Evolutionary conservation across 2,888 invertebrate genomes (phyloP).

Genomic region (Leucophenga montana): DNA sequence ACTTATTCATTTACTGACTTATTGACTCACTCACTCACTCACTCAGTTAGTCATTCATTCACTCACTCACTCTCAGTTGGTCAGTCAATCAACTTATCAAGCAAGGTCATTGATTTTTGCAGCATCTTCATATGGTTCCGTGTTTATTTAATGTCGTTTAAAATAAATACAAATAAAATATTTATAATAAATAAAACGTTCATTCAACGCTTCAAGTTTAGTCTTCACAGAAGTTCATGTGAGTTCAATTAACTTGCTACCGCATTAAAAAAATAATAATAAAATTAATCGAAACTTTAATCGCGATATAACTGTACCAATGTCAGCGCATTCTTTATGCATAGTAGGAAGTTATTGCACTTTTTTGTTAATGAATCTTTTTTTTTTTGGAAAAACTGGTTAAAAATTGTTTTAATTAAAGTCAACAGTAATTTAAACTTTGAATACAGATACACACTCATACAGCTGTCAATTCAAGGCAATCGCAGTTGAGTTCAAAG

Average conservation of each 20-base stretch:
- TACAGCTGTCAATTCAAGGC: constrained; percentile 50
- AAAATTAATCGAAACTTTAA: background rate
- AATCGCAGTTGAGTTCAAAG: constrained; percentile 31
- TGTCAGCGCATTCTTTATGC: constrained; percentile 46
- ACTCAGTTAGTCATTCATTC: constrained; percentile 17
- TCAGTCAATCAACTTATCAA: constrained; percentile 41
- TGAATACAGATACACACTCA: constrained; percentile 46
- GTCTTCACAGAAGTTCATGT: constrained; percentile 39
- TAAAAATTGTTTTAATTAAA: background rate
- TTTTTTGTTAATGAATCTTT: constrained; percentile 23
- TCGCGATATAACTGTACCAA: constrained; percentile 60
- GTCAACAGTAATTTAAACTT: constrained; percentile 50
- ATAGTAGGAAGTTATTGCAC: constrained; percentile 58
- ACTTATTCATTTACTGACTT: background rate
- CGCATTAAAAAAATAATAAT: background rate
- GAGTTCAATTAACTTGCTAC: constrained; percentile 60
- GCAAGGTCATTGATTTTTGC: constrained; percentile 32
- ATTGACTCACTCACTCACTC: background rate
- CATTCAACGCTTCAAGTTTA: constrained; percentile 17
- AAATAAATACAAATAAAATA: constrained; percentile 42
- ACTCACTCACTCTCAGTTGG: constrained; percentile 36
- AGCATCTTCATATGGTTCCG: constrained; percentile 18
- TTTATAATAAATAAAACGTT: constrained; percentile 34
- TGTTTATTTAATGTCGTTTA: constrained; percentile 55
- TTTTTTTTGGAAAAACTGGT: constrained; percentile 44